Base-by-base conservation (phyloP, 1,140 invertebrate species). In the Tribolium castaneum region DNA sequence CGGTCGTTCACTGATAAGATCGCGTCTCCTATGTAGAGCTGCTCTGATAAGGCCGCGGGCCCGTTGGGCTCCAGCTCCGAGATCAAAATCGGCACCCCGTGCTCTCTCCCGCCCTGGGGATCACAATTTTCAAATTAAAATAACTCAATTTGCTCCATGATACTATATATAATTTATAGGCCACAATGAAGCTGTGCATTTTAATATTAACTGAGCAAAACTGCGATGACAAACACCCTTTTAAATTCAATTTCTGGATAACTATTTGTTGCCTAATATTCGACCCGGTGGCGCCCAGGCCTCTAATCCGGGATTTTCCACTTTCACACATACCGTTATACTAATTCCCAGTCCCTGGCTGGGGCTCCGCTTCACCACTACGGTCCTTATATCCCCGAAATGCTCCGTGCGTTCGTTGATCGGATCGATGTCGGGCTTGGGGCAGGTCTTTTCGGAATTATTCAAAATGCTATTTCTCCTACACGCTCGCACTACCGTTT, bases 31-130 rank as follows among this genome's bases (percentile, higher is more conserved):
- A 96, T 93, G 86, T 91, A 94, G 1, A 96, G 86, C 51, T 92
- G 88, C 39, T 90, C 89, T 72, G 90, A 92, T 76, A 92, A 83
- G 50, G 92, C 91, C 2, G 94, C 94, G 50, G 94, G 93, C 71
- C 93, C 93, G 78, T 93, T 92, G 62, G 91, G 90, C 86, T 96
- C 93, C 83, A 96, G 89, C 87, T 96, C 94, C 14, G 94, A 95
- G 80, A 96, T 94, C n/a, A 96, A 86, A 76, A 96, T 94, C 0
- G 95, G 95, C 34, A 96, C 93, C 30, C 94, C 94, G 87, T 96
- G 94, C 84, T 96, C 95, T 78, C 93, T 90, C 6, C 94, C 95
- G 75, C 94, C 94, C 93, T 95, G 81, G 71, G 3, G 25, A 30
- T 30, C 1, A 19, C 2, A 19, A 2, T 30, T 30, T 30, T 79